Conservation (phyloP, 2,113 vertebrate genomes). For the Carollia perspicillata region DNA sequence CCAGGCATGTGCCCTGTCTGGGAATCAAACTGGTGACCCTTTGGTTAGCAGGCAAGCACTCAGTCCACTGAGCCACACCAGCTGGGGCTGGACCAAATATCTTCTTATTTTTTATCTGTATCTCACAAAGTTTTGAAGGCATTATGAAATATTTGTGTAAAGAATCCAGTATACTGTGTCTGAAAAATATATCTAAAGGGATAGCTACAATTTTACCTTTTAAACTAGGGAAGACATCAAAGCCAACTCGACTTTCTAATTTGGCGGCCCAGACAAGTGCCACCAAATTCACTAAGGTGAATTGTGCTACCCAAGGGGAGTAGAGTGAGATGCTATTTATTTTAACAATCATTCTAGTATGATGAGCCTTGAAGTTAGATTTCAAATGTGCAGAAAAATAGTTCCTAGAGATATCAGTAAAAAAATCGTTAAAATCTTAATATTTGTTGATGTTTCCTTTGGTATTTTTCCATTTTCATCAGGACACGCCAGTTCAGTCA, state of each 20-base stretch:
- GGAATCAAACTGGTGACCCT: too few species aligned
- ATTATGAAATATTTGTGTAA: background rate
- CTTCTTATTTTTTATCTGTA: background rate
- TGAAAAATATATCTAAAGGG: background rate
- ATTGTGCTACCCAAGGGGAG: background rate
- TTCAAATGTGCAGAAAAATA: background rate
- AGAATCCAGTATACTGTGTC: background rate
- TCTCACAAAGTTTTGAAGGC: background rate
- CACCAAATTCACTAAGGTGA: background rate
- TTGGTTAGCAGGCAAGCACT: too few species aligned
- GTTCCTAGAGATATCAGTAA: background rate
- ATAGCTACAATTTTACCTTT: background rate
- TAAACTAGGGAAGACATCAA: background rate
- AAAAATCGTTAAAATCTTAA: background rate
- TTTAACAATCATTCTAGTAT: background rate
- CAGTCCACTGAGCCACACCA: too few species aligned
- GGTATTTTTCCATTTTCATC: slow-evolving; percentile 65
- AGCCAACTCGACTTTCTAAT: background rate
- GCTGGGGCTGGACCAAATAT: too few species aligned
- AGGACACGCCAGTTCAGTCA: slow-evolving; percentile 81
- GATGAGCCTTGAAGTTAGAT: background rate
- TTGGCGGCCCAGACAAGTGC: background rate
- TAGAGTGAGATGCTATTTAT: background rate
- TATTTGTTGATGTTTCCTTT: background rate
- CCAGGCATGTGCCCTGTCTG: too few species aligned